Base-by-base conservation (phyloP, 2,113 vertebrate genomes). In the Oxyruncus cristatus region DNA sequence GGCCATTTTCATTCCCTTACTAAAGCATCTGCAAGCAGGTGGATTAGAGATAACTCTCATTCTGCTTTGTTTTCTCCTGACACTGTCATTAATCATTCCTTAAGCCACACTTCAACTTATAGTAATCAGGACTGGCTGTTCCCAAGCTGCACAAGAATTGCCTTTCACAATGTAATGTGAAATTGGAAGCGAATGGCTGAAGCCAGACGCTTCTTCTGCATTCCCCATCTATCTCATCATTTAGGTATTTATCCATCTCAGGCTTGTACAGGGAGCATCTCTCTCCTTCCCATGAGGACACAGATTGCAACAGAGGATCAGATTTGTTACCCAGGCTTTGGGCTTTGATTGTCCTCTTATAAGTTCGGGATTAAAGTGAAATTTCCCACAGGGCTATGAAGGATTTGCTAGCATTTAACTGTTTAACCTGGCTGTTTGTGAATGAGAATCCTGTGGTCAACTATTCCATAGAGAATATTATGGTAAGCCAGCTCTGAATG, bases 361-460 rank as follows among this genome's bases (percentile, higher is more conserved):
- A 99, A 99, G 98, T 99, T 99, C 97, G 84, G 99, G 99, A 99
- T 99, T 99, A 99, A 99, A 99, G 99, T 98, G 98, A 99, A 99
- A 99, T 99, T 99, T 99, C 99, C 99, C 99, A 99, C 99, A 99
- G 99, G 99, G 99, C 99, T 99, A 98, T 98, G 98, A 98, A 98
- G 99, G 99, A 99, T 99, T 99, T 99, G 99, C 98, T 98, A 99
- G 98, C 98, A 98, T 99, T 99, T 99, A 99, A 99, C 99, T 99
- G 99, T 99, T 99, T 99, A 99, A 99, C 99, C 99, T 99, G 99
- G 98, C 98, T 99, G 98, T 99, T 98, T 98, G 98, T 98, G 98
- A 98, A 98, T 98, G 98, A 98, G 98, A 98, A 98, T 98, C 98
- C 97, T 98, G 98, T 98, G 99, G 99, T 99, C 99, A 99, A 96